Percentiles rank a stretch among this genome's conserved stretches.
Evolutionary conservation across 1,140 invertebrate genomes (phyloP).

Genomic region (Calosoma granatense): DNA sequence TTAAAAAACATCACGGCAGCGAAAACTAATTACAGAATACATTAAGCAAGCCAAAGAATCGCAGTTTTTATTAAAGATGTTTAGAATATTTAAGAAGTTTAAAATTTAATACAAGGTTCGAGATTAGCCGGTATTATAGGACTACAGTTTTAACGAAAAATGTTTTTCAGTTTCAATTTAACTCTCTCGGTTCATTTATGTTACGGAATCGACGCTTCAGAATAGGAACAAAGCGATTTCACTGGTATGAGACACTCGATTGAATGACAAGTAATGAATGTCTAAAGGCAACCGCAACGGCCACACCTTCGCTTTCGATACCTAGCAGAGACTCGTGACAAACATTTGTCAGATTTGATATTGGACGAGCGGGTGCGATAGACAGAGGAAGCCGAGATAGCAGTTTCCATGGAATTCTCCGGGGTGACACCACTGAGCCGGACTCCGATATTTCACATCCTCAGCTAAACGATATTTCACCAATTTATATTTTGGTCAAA

Average conservation of each 20-base stretch:
- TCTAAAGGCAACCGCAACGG: neutral
- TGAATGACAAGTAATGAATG: neutral
- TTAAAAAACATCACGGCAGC: neutral
- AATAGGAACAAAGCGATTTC: too few relatives aligned
- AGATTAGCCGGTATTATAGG: too few relatives aligned
- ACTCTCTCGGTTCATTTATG: too few relatives aligned
- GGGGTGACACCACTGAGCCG: neutral
- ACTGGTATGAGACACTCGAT: too few relatives aligned
- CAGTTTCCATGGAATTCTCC: neutral
- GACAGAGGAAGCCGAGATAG: neutral
- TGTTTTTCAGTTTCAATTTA: too few relatives aligned
- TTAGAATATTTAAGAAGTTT: conserved; percentile 8
- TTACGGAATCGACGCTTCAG: too few relatives aligned
- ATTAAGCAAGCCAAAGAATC: conserved; percentile 1
- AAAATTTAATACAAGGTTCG: neutral
- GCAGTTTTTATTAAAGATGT: conserved; percentile 5
- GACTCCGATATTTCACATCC: neutral
- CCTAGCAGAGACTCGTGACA: neutral
- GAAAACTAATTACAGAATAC: conserved; percentile 5
- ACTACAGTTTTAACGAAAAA: too few relatives aligned
- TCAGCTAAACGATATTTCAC: neutral
- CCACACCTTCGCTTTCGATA: neutral
- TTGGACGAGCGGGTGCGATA: neutral
- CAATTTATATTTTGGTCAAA: neutral
- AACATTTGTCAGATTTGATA: neutral